phyloP scores from a whole-genome alignment of 2,113 vertebrate genomes.

The Numida meleagris region DNA sequence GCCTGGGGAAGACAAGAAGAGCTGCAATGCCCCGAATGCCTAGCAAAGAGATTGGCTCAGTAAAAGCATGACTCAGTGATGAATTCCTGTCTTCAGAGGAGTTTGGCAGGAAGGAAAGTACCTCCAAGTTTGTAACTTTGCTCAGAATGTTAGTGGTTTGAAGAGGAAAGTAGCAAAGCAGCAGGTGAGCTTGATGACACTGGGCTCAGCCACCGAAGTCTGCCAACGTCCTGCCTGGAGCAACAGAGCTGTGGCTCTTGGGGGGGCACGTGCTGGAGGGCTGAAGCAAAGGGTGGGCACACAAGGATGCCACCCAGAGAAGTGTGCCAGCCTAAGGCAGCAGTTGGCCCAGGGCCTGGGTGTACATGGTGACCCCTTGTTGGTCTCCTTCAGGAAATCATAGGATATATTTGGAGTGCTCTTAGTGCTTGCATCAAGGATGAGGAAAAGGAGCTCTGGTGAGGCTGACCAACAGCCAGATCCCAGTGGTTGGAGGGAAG shows the following conservation, averaged over 20 bases:
- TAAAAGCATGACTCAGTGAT: fast-evolving
- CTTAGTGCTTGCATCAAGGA: not conserved
- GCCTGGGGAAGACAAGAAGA: not conserved
- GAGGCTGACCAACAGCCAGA: not conserved
- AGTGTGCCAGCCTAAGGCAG: not conserved
- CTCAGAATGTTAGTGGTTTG: not conserved
- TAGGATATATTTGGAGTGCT: not conserved
- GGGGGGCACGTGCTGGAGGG: not conserved
- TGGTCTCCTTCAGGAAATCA: not conserved
- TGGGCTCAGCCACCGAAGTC: fast-evolving
- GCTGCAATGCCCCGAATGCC: not conserved
- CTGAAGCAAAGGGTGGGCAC: too few species aligned
- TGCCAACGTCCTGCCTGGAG: not conserved
- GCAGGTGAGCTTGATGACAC: not conserved
- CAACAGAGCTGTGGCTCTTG: not conserved
- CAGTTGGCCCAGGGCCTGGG: not conserved
- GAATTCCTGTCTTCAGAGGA: not conserved
- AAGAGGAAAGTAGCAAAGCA: not conserved
- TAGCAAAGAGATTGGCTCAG: not conserved
- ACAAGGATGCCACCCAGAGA: fast-evolving
- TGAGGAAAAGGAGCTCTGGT: not conserved
- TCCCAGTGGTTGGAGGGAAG: not conserved
- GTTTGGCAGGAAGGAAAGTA: not conserved
- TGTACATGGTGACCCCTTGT: too few species aligned
- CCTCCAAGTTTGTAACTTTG: not conserved